A percentile compares a stretch with the other conserved stretches of the same genome.
phyloP scores from a whole-genome alignment of 30 jellyfish, hydroid and myxozoan genomes.

The Catostylus mosaicus region DNA sequence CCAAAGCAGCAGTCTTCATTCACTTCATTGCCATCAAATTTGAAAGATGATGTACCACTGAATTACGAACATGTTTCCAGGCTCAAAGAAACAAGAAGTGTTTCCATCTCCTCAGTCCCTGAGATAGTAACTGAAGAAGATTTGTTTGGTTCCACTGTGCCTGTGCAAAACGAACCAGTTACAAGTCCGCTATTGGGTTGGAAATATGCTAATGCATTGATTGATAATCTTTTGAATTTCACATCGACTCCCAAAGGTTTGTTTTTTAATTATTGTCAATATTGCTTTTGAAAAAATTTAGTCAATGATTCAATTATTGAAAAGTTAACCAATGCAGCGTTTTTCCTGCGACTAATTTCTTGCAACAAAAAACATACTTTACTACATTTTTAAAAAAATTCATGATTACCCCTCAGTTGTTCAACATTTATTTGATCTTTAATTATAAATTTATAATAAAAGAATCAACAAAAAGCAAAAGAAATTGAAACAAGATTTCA shows the following conservation, averaged over 20 bases:
- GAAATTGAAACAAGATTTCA: too few relatives aligned
- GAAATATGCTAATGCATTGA: conserved; percentile 44
- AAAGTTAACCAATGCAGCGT: too few relatives aligned
- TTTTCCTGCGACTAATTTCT: too few relatives aligned
- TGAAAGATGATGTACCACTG: not conserved
- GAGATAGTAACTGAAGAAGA: conserved; percentile 43
- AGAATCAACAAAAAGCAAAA: too few relatives aligned
- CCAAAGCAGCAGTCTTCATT: not conserved
- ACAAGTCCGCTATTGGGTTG: not conserved
- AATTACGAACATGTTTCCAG: not conserved
- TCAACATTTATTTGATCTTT: too few relatives aligned
- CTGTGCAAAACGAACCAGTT: not conserved
- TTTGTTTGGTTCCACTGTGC: not conserved
- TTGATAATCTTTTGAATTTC: conserved; percentile 73
- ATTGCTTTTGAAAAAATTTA: too few relatives aligned
- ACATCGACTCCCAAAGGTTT: conserved; percentile 89
- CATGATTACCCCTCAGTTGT: too few relatives aligned
- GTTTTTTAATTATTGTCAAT: not conserved
- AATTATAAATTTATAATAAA: too few relatives aligned
- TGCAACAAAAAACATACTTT: too few relatives aligned
- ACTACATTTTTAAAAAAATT: too few relatives aligned
- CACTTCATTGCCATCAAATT: not conserved
- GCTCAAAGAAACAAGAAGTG: not conserved
- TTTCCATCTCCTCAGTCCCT: not conserved
- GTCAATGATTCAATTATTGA: too few relatives aligned